Conservation (phyloP, 1,140 invertebrate genomes). For the Drosophila tristis region DNA sequence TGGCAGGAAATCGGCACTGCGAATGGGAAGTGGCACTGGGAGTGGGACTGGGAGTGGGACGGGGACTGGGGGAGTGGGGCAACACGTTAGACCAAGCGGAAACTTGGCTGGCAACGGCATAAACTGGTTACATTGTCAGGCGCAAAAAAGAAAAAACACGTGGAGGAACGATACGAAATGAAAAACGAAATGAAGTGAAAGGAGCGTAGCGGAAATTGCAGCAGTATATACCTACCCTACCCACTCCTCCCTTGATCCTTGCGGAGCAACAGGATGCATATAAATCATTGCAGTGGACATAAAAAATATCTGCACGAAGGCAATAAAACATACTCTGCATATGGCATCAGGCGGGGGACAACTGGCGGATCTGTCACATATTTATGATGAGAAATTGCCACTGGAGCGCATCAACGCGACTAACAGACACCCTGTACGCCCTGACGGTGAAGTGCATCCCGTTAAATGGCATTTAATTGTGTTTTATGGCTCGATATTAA, state of each 20-base stretch:
- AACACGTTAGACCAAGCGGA: constrained; percentile 33
- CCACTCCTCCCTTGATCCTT: constrained; percentile 6
- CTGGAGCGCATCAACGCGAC: constrained; percentile 39
- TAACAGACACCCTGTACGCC: constrained; percentile 55
- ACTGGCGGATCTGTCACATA: constrained; percentile 12
- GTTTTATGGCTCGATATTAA: constrained; percentile 77
- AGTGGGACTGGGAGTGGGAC: not conserved
- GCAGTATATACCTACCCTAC: not conserved
- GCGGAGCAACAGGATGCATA: constrained; percentile 70
- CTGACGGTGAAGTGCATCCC: constrained; percentile 67
- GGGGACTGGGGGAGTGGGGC: not conserved
- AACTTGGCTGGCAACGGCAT: constrained; percentile 51
- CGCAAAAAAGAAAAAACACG: constrained; percentile 32
- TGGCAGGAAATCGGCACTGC: not conserved
- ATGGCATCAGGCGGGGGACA: constrained; percentile 27
- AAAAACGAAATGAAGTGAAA: constrained; percentile 12
- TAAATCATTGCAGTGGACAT: constrained; percentile 54
- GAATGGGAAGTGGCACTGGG: not conserved
- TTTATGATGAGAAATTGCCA: constrained; percentile 41
- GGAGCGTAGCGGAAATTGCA: constrained; percentile 18
- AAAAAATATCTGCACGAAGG: constrained; percentile 29
- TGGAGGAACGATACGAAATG: not conserved
- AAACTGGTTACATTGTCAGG: constrained; percentile 77
- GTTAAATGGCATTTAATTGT: constrained; percentile 68
- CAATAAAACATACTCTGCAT: constrained; percentile 56